Evolutionary conservation across 2,888 invertebrate species (phyloP).

Genomic region (Boloria selene): DNA sequence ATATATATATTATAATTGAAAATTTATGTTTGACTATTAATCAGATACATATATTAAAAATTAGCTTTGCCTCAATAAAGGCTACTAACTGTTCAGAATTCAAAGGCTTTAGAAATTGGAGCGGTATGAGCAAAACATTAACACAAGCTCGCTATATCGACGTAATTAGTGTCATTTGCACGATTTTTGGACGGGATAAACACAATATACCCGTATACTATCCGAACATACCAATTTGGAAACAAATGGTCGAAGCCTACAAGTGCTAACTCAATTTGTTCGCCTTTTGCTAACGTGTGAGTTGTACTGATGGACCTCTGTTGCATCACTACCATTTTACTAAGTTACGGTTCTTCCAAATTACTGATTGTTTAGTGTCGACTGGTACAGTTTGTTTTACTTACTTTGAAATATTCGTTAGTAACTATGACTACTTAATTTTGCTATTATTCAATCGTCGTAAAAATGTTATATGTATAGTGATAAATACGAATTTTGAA

Average conservation of each 20-base stretch:
- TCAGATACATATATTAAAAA: too few relatives aligned
- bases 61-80: neutral
- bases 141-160: conserved; percentile 63
- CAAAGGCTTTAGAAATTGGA: conserved; percentile 57
- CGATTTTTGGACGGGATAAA: conserved; percentile 80
- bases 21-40: neutral
- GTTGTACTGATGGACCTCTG: conserved; percentile 59
- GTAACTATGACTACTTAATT: neutral
- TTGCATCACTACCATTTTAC: conserved; percentile 51
- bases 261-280: conserved; percentile 80
- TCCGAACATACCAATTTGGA: conserved; percentile 75
- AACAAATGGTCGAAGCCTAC: conserved; percentile 69
- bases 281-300: conserved; percentile 80
- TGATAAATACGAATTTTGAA: too few relatives aligned
- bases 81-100: conserved; percentile 30
- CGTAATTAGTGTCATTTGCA: conserved; percentile 81
- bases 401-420: neutral
- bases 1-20: too few relatives aligned
- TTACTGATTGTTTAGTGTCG: conserved; percentile 16
- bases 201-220: conserved; percentile 64
- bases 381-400: conserved; percentile 1
- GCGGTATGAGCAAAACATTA: conserved; percentile 72
- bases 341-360: conserved; percentile 39
- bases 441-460: neutral
- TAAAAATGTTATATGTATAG: neutral